Conservation (phyloP, 2,113 vertebrate genomes). For the Procavia capensis region DNA sequence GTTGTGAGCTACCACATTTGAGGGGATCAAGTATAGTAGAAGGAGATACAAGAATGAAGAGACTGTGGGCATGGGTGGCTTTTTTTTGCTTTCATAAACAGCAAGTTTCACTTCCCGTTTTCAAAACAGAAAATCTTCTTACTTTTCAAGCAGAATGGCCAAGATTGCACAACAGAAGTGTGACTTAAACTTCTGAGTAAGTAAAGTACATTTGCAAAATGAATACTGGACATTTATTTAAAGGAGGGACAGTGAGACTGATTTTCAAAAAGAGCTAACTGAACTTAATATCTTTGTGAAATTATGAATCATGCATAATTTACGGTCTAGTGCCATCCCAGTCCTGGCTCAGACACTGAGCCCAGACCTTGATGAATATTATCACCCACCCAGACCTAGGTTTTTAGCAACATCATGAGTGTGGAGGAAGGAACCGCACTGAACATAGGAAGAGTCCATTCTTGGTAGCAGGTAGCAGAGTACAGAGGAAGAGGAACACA, state of each 20-base stretch:
- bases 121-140: background rate
- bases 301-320: background rate
- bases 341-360: background rate
- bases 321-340: background rate
- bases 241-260: background rate
- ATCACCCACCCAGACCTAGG: background rate
- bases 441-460: background rate
- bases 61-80: background rate
- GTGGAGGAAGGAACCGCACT: background rate
- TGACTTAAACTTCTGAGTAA: background rate
- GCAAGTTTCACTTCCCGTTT: background rate
- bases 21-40: background rate
- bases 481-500: background rate
- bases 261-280: background rate
- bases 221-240: background rate
- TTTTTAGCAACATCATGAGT: background rate
- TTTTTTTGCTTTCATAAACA: background rate
- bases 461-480: background rate
- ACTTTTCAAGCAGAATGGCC: background rate
- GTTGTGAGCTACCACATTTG: background rate
- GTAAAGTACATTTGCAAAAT: background rate
- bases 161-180: background rate
- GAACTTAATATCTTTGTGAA: background rate
- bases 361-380: background rate
- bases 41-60: background rate